These are phyloP conservation scores for Scolopax bukidnonensis DNA, from an alignment of 2,797 vertebrate species.

Conservation along the genomic window DNA sequence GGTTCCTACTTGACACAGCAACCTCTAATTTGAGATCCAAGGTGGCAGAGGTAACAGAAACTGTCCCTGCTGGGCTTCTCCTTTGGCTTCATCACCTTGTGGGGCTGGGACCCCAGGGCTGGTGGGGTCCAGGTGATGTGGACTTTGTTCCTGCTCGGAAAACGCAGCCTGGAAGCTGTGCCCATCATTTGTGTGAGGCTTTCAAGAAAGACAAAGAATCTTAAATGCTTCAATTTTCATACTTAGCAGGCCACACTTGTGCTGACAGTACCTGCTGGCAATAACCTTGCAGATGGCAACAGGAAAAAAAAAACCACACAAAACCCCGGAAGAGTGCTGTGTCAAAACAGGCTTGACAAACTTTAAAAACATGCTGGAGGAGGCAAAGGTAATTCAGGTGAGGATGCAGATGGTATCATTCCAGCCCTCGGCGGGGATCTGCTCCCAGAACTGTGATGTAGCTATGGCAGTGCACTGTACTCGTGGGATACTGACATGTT, in stretches of 20 bases:
- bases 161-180: neutral
- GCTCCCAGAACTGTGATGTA: neutral
- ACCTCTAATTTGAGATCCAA: slow-evolving; percentile 8
- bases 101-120: too few species aligned
- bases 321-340: neutral
- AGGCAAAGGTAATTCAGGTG: neutral
- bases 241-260: neutral
- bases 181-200: neutral
- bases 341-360: neutral
- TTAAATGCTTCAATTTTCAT: neutral
- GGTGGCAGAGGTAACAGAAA: neutral
- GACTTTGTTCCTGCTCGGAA: neutral
- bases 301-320: neutral
- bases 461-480: neutral
- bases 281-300: neutral
- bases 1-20: neutral
- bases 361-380: neutral
- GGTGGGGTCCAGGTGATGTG: neutral
- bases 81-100: neutral
- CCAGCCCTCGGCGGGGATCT: neutral
- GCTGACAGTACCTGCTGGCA: neutral
- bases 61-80: neutral
- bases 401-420: neutral
- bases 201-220: neutral
- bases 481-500: neutral